Evolutionary conservation across 30 jellyfish, hydroid and myxozoan genomes (phyloP), one percentile per base, ranked within the genome.

Genomic region (Pelagia noctiluca): DNA sequence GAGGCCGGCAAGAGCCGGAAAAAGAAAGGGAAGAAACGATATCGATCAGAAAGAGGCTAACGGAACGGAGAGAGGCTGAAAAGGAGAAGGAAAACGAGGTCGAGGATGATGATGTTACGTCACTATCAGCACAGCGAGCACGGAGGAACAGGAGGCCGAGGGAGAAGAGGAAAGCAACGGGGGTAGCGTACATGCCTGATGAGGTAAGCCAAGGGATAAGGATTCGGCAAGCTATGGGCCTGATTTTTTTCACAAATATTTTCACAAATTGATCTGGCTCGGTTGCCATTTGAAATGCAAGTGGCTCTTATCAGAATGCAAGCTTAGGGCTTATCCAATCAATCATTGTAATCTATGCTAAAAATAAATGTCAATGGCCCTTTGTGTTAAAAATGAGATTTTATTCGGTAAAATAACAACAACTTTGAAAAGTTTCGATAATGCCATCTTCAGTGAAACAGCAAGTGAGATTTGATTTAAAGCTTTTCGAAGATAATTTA

Each of bases 141-240:
- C 53, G 96, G 35, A 88, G 92, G 50, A 61, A 54, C 52, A 34
- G 96, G 31, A 35, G 63, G 25, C 85, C 90, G 22, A 82, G 97
- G 47, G 97, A 90, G 78, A 68, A 84, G 31, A 92, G 97, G 12
- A 90, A 88, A 49, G 85, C 96, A 28, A 90, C 97, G n/a, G 97
- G 97, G n/a, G 97, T 90, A 16, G 96, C 95, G 32, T 90, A 83
- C 52, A 82, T 90, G 96, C 96, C 97, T 4, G 97, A 76, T 52
- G 97, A 90, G 94, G 97, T 90, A 42, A 18, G 95, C 35, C 63
- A 35, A 8, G 28, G 30, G 31, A 34, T 71, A n/a, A 23, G 25
- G 31, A 28, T 2, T 66, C 34, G 54, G 60, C 47, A 28, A 26
- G 33, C 80, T 25, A 8, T 21, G 49, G 18, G 18, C 11, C 2